Conservation (phyloP, 2,888 invertebrate genomes). For the Erpobdella octoculata region DNA sequence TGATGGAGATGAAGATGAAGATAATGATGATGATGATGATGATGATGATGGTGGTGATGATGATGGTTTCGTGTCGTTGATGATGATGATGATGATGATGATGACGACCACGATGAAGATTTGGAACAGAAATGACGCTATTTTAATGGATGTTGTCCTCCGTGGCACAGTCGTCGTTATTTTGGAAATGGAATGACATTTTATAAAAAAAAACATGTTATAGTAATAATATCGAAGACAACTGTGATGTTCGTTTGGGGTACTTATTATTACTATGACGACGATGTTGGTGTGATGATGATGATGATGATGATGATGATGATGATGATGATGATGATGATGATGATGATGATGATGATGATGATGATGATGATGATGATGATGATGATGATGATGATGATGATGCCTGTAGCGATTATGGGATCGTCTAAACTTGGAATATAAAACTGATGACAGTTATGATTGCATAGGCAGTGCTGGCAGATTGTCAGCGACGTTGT, state of each 20-base stretch:
- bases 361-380: not conserved
- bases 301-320: conserved; percentile 23
- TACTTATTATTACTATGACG: no score
- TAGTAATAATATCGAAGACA: no score
- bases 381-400: not conserved
- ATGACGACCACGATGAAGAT: not conserved
- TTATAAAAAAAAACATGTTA: no score
- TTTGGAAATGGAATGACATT: no score
- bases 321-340: conserved; percentile 20
- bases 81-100: conserved; percentile 7
- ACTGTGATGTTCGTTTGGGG: no score
- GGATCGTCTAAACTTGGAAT: not conserved
- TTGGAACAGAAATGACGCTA: no score
- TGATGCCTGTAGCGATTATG: no score
- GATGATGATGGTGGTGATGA: not conserved
- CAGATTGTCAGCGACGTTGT: no score
- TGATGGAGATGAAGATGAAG: no score
- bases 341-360: conserved; percentile 16
- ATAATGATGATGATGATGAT: not conserved
- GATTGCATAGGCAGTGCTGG: not conserved
- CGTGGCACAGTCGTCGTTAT: conserved; percentile 1
- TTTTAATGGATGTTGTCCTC: not conserved
- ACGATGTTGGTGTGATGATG: no score
- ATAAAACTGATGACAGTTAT: not conserved
- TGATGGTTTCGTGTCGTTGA: not conserved